Base-by-base conservation (phyloP, 2,113 vertebrate species). In the Mirounga angustirostris region DNA sequence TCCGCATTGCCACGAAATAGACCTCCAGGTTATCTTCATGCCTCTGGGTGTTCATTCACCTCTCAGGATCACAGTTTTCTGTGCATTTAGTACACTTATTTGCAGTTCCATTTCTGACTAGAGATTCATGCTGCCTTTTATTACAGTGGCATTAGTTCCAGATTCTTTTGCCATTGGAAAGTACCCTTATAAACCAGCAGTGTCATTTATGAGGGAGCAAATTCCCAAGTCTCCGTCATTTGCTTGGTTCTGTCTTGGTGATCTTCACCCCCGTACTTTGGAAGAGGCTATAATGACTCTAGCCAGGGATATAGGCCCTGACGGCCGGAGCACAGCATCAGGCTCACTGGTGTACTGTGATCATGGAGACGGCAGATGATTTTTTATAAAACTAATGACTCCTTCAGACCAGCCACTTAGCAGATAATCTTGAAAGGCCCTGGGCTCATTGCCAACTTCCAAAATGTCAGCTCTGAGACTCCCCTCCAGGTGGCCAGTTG, bases 191-290 rank as follows among this genome's bases (percentile, higher is more conserved):
- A 90, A 78, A 59, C 61, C 76, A 76, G n/a, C 56, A 92, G 0
- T 74, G 58, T 26, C 12, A 6, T 95, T 95, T 97, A 59, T 87
- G 79, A 93, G 67, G 52, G 94, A 96, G 94, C 76, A 96, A 33
- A 93, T 95, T 96, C 79, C 87, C 43, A 59, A 56, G 50, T 88
- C 12, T 92, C 78, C 89, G 33, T 85, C 80, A 33, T 74, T 95
- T 94, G 54, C 89, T 97, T 76, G 83, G 40, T 85, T 96, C 54
- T 67, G 30, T 93, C 63, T 94, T 71, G 46, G 50, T 93, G 89
- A 84, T 96, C 84, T 87, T 97, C 52, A 93, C 21, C 46, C 50
- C 74, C 0, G 3, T 58, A 61, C 76, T 30, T 56, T 89, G 52
- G 15, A 85, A 36, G 76, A 95, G 28, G n/a, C 36, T 95, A 0